Percentiles rank a stretch among this genome's conserved stretches.
phyloP scores from a whole-genome alignment of 92 coral and sea anemone genomes.

The Porites divaricata region DNA sequence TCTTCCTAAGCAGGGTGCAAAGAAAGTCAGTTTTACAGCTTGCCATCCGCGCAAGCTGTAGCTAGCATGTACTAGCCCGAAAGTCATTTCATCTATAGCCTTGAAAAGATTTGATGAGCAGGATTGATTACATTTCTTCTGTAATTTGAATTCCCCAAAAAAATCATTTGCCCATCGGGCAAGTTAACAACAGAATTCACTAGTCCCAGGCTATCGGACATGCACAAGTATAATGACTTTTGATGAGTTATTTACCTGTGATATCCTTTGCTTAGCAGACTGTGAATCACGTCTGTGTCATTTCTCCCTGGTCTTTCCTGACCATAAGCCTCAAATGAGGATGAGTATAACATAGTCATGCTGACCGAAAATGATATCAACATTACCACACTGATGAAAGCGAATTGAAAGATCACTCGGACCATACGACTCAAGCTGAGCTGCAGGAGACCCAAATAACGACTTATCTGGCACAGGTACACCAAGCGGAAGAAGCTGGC shows the following conservation, averaged over 20 bases:
- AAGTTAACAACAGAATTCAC: too few relatives aligned
- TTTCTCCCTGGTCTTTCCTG: slow-evolving; percentile 54
- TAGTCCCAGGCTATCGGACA: too few relatives aligned
- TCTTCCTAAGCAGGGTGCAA: too few relatives aligned
- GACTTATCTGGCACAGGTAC: slow-evolving; percentile 96
- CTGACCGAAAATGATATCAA: slow-evolving; percentile 93
- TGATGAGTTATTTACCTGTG: slow-evolving; percentile 23
- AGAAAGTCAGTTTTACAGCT: too few relatives aligned
- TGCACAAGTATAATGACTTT: background rate
- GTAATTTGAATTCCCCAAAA: too few relatives aligned
- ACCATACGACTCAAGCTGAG: slow-evolving; percentile 98
- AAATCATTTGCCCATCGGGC: too few relatives aligned
- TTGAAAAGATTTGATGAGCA: too few relatives aligned
- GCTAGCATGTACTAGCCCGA: too few relatives aligned
- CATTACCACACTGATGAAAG: slow-evolving; percentile 94
- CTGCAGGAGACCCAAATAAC: slow-evolving; percentile 93
- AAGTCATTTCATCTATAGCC: too few relatives aligned
- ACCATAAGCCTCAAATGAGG: slow-evolving; percentile 88
- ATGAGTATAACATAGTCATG: slow-evolving; percentile 90
- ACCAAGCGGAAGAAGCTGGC: slow-evolving; percentile 96
- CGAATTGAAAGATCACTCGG: slow-evolving; percentile 96
- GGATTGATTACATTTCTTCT: too few relatives aligned
- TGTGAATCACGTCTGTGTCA: slow-evolving; percentile 17
- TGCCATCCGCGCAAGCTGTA: too few relatives aligned
- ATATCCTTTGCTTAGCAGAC: slow-evolving; percentile 49